Base-by-base conservation (phyloP, 2,888 invertebrate species). In the Leucozona laternaria region DNA sequence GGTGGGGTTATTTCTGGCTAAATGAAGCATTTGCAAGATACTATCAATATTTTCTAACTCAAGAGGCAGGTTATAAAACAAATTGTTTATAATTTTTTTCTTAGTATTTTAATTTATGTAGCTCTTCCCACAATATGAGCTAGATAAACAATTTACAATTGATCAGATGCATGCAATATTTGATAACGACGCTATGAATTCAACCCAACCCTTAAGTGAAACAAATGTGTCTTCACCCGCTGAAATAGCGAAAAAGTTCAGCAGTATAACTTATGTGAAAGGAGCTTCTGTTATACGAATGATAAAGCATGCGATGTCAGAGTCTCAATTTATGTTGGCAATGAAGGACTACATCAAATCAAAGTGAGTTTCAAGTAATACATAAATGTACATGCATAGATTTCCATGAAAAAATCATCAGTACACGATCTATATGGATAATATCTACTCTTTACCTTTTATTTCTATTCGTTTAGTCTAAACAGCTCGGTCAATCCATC, bases 11-110 rank as follows among this genome's bases (percentile, higher is more conserved):
- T 95, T 95, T 90, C 95, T 96, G 88, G 94, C 91, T 96, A 58
- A 93, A 94, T 10, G 96, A 96, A 91, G 92, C 89, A 0, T 96
- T 96, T 88, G 96, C 96, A 0, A 94, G 94, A 90, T 96, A 95
- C 91, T 96, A 95, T 89, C 95, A 97, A 90, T 96, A 96, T 90
- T 94, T 90, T 70, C 87, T 90, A 79, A 89, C 90, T 2, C 88
- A 92, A 28, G 71, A 93, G 94, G 87, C 92, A 92, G 0, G 0
- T 40, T 40, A 13, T n/a, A 15, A 40, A 40, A 15, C 13, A 15
- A 13, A 37, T 13, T 37, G 4, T 13, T 2, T 43, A 43, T 2
- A 7, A 43, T 43, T n/a, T 43, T 2, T 15, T 43, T 2, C 4
- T 2, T 37, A 10, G 7, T 94, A 15, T 20, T 22, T 34, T 2